These are phyloP conservation scores for Rallus crepitans DNA, from an alignment of 2,797 vertebrate genomes.

Conservation along the genomic window DNA sequence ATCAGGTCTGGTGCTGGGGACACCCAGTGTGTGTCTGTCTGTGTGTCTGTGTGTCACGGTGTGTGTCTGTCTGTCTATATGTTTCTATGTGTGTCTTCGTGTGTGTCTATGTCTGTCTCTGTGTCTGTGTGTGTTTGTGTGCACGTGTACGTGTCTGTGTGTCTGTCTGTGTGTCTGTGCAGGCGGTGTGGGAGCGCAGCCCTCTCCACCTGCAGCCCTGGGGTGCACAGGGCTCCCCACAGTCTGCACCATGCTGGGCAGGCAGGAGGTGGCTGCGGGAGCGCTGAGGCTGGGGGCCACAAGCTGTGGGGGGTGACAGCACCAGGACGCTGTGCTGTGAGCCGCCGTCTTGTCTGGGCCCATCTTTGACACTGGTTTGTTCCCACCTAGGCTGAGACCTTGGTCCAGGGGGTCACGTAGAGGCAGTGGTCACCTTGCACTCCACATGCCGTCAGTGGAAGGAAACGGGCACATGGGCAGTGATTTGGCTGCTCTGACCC, in stretches of 20 bases:
- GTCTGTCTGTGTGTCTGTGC: too few relatives aligned
- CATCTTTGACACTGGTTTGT: fast-evolving
- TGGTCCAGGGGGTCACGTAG: not conserved
- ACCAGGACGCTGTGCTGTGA: not conserved
- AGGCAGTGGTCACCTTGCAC: not conserved
- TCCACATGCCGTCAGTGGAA: fast-evolving
- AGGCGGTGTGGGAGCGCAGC: not conserved
- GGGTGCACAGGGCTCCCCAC: not conserved
- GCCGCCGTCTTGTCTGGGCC: fast-evolving
- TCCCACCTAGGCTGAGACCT: not conserved
- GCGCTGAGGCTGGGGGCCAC: not conserved
- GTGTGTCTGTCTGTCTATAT: too few relatives aligned
- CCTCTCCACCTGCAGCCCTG: not conserved
- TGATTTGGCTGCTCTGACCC: not conserved
- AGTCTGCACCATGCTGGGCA: not conserved
- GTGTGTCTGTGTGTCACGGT: too few relatives aligned
- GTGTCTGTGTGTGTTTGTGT: too few relatives aligned
- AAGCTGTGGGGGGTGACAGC: not conserved
- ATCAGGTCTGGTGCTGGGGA: not conserved
- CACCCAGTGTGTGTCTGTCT: too few relatives aligned
- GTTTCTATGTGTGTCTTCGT: too few relatives aligned
- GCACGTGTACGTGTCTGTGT: too few relatives aligned
- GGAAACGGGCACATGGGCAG: not conserved
- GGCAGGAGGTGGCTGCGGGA: not conserved
- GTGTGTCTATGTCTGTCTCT: too few relatives aligned